Percentiles rank a stretch among this genome's conserved stretches.
These are phyloP conservation scores for Amphipoea lucens DNA, from an alignment of 2,888 invertebrate species.

Conservation along the genomic window DNA sequence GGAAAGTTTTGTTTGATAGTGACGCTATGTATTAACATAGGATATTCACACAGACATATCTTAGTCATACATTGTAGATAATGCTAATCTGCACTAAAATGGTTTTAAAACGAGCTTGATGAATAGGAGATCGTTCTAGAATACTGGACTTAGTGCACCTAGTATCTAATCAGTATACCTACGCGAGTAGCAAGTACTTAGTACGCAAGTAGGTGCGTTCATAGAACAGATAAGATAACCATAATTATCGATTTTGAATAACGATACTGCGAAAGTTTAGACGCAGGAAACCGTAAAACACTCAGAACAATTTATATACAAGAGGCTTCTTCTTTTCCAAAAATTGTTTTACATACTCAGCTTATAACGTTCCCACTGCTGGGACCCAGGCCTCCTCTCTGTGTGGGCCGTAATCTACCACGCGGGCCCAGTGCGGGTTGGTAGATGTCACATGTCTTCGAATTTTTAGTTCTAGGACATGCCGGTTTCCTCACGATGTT, in stretches of 20 bases:
- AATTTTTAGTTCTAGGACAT: no score
- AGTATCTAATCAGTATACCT: slow-evolving; percentile 35
- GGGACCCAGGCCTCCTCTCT: no score
- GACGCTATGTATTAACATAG: neutral
- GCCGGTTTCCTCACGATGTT: no score
- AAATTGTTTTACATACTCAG: neutral
- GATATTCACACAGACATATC: neutral
- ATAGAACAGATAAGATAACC: slow-evolving; percentile 23
- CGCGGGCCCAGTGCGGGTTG: no score
- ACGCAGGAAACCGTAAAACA: neutral
- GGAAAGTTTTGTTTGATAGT: neutral
- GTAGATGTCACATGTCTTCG: no score
- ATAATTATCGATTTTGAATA: slow-evolving; percentile 31
- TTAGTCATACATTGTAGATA: slow-evolving; percentile 22
- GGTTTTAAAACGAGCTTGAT: neutral
- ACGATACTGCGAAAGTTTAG: neutral
- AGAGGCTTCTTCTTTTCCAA: neutral
- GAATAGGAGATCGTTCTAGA: slow-evolving; percentile 27
- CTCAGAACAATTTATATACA: neutral
- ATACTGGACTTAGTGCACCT: slow-evolving; percentile 23
- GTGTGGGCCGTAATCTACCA: no score
- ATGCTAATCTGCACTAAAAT: neutral
- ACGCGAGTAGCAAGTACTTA: neutral
- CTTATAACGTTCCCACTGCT: no score
- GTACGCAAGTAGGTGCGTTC: slow-evolving; percentile 2